Evolutionary conservation across 2,888 invertebrate genomes (phyloP), one percentile per base, ranked within the genome.

Genomic region (Coelopa pilipes): DNA sequence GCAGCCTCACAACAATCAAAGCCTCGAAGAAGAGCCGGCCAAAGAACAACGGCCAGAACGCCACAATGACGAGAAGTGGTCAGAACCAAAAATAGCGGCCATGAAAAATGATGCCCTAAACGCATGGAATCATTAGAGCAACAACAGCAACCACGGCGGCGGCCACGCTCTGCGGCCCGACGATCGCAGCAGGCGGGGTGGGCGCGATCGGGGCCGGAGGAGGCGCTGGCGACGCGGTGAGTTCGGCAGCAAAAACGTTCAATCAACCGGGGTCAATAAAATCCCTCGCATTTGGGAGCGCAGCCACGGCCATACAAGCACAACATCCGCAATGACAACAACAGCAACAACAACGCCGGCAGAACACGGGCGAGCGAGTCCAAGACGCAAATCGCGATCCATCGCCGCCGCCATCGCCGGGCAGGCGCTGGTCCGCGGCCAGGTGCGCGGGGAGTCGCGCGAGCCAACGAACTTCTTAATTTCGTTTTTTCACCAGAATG

Each of bases 51-150:
- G 24, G 1, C 5, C 21, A 62, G 24, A 62, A 62, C 68, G 69
- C 53, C 68, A 63, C 50, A 74, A 69, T 68, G 50, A 71, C 66
- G 70, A 74, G 74, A 77, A 76, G 74, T 76, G 76, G 74, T 75
- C 76, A 74, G 76, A 74, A 76, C 49, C 49, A 55, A 72, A 34
- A 34, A 34, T 34, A 34, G 34, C 7, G 7, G 7, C 4, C 34
- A 34, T 34, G 34, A 34, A 34, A 34, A 34, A 34, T 34, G 34
- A 34, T 34, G 34, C 34, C 34, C 34, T 34, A 34, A 34, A 34
- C 34, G 34, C 34, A 34, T 34, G 7, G 34, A 34, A 34, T 34
- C 34, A 34, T 34, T 34, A 34, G 34, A 34, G 34, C 34, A 34
- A 34, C 34, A 34, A 34, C 2, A 34, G 7, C 7, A 34, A 34